Evolutionary conservation across 2,113 vertebrate species (phyloP), one percentile per base, ranked within the genome.

Genomic region (Okapia johnstoni): DNA sequence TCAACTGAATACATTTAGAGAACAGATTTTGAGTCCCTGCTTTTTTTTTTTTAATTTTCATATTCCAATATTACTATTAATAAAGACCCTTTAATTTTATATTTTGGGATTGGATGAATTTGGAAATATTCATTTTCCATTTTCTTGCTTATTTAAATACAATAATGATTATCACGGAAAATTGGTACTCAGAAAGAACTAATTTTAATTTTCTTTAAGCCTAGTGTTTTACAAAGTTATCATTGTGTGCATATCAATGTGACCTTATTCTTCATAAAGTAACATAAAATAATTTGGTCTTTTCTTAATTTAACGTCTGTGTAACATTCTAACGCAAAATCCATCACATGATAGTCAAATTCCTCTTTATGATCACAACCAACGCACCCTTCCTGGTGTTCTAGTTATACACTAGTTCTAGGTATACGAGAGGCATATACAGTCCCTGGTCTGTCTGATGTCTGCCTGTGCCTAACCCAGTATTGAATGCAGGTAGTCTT

Each of bases 321-420:
- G 46, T 58, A 40, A 58, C 23, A 52, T 77, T 30, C 12, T 58
- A 93, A 36, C 57, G 40, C 14, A 40, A 93, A 61, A 55, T 36
- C 6, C 19, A 4, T 85, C 15, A 57, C 4, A 1, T 21, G 61
- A 85, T 16, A 58, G 11, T 84, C 21, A 88, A 12, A 57, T 7
- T 93, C 26, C 40, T 14, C 25, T 60, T 54, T 79, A 9, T 52
- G 46, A 9, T 40, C 12, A 50, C 13, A 54, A 28, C 19, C 73
- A 54, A 6, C 1, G 6, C n/a, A 52, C 2, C 9, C 25, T 52
- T 50, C 14, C 3, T 8, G 19, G 10, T 57, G 6, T 52, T 5
- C 26, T 73, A 26, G 52, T 43, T 52, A 40, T 14, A 2, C 25
- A 60, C 2, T 46, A 46, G 46, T 46, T 46, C 46, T 46, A 46